These are phyloP conservation scores for Saccopteryx bilineata DNA, from an alignment of 2,113 vertebrate genomes.

Conservation along the genomic window DNA sequence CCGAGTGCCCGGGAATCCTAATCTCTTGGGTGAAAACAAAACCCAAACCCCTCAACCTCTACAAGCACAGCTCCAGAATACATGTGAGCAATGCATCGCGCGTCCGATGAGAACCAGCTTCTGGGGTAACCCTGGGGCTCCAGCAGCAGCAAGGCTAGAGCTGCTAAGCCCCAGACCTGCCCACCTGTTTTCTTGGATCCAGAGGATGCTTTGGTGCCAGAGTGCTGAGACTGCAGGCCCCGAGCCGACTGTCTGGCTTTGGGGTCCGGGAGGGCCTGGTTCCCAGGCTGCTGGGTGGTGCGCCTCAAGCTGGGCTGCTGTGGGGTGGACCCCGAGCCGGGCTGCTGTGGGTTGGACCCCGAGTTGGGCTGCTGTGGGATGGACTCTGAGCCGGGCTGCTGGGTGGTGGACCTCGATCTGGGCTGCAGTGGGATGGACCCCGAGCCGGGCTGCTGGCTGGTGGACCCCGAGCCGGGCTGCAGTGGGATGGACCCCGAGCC, in stretches of 20 bases:
- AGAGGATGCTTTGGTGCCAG: background rate
- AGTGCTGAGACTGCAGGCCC: background rate
- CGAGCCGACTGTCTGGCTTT: fast-evolving
- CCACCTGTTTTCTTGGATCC: conserved; percentile 63
- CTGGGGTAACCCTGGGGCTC: no score
- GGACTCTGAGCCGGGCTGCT: fast-evolving
- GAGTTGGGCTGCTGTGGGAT: background rate
- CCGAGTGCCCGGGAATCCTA: background rate
- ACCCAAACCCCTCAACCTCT: background rate
- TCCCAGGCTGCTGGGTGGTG: fast-evolving
- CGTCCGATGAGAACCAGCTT: background rate
- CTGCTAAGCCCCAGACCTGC: background rate
- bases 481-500: fast-evolving
- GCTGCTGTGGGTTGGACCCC: background rate
- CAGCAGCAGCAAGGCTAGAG: background rate
- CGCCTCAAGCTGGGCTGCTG: background rate
- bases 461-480: fast-evolving
- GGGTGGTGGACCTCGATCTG: fast-evolving
- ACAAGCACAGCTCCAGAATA: background rate
- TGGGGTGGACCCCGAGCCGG: background rate
- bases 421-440: fast-evolving
- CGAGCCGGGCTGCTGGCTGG: background rate
- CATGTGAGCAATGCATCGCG: fast-evolving
- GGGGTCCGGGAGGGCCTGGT: background rate
- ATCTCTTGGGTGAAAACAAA: background rate